Base-by-base conservation (phyloP, 1,140 invertebrate species). In the Cataglyphis hispanica region DNA sequence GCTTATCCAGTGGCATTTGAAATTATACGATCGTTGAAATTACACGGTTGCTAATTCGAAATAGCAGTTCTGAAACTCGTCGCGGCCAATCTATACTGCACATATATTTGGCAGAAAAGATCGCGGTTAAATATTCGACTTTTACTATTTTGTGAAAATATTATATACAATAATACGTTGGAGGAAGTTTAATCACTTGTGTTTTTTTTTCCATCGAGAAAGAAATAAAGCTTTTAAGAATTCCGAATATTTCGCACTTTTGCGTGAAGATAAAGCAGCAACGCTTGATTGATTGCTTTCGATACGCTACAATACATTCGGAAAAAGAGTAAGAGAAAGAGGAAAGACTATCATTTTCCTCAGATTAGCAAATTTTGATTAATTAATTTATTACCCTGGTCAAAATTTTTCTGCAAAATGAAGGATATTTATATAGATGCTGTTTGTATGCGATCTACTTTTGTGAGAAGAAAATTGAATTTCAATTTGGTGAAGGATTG, bases 1-100 rank as follows among this genome's bases (percentile, higher is more conserved):
- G 69, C 76, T 46, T 83, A 19, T 86, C 69, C 66, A 86, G 85
- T 83, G 86, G 75, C 76, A 86, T 86, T 87, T 87, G 46, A 69
- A 34, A 34, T 22, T 25, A 19, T 3, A n/a, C 6, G 13, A 19
- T 4, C 40, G 31, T n/a, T 22, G 16, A 85, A 78, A 85, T 58
- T 19, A 74, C 69, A 80, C 25, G 25, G 7, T 50, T 56, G n/a
- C 50, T 43, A 58, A 77, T 72, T 50, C 25, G 22, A 66, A 81
- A 31, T 64, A 83, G 61, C 64, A 78, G 74, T 87, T 78, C 37
- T 34, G 69, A 75, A 83, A 81, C 53, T 70, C 13, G 66, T 31
- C 67, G 43, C 19, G 31, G 40, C 43, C 64, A 56, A 70, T 46
- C 76, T 66, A 61, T 80, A 72, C 37, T 37, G 66, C 61, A 66